A percentile compares a stretch with the other conserved stretches of the same genome.
Conservation (phyloP, 2,888 invertebrate species). For the Anagyrus pseudococci region DNA sequence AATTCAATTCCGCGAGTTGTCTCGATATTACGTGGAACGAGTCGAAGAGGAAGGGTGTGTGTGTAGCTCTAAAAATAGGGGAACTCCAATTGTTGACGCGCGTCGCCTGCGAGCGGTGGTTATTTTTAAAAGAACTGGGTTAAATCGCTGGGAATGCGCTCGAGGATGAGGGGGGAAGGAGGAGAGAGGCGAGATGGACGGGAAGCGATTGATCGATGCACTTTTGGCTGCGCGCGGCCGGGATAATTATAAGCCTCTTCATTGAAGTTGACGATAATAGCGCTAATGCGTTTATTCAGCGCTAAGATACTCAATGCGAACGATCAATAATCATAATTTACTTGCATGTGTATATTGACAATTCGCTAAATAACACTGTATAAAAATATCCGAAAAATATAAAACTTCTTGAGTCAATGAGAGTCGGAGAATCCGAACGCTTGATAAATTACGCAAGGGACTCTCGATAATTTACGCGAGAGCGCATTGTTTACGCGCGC, state of each 20-base stretch:
- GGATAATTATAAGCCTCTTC: too few relatives aligned
- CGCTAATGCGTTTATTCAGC: not conserved
- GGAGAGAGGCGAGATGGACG: not conserved
- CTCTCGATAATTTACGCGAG: not conserved
- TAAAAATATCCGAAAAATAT: too few relatives aligned
- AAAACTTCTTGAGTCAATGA: too few relatives aligned
- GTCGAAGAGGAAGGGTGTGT: not conserved
- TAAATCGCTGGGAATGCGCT: constrained; percentile 11
- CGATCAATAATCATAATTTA: too few relatives aligned
- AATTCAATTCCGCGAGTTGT: not conserved
- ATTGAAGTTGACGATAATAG: too few relatives aligned
- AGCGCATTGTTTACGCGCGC: not conserved
- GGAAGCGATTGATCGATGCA: constrained; percentile 6
- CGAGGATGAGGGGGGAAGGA: not conserved
- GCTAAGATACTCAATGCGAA: too few relatives aligned
- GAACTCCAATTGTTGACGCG: constrained; percentile 4
- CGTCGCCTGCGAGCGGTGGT: constrained; percentile 1
- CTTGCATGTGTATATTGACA: too few relatives aligned
- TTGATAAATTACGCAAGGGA: not conserved
- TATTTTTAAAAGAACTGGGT: constrained; percentile 22
- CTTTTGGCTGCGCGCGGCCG: not conserved
- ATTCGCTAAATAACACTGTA: too few relatives aligned
- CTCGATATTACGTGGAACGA: not conserved
- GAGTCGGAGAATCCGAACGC: not conserved
- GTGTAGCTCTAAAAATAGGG: constrained; percentile 12